Evolutionary conservation across 2,113 vertebrate genomes (phyloP).

Genomic region (Larimichthys polyactis): DNA sequence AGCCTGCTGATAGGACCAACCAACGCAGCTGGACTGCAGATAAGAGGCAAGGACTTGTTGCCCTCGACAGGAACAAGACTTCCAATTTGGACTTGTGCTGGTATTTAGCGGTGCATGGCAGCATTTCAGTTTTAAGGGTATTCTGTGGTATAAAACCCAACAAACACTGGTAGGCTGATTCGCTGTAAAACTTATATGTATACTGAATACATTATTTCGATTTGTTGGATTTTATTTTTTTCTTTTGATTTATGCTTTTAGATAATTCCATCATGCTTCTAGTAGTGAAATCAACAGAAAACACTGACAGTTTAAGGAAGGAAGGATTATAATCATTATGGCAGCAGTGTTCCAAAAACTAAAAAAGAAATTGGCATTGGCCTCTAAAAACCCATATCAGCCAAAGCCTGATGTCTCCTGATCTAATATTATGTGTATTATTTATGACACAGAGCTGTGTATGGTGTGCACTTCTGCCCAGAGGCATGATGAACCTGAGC

Average conservation of each 20-base stretch:
- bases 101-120: neutral
- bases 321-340: neutral
- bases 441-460: slow-evolving; percentile 49
- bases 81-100: slow-evolving; percentile 43
- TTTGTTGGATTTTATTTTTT: neutral
- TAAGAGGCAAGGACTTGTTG: slow-evolving; percentile 83
- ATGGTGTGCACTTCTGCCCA: slow-evolving; percentile 27
- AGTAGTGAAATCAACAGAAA: neutral
- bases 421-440: slow-evolving; percentile 46
- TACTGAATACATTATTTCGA: too few relatives aligned
- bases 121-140: neutral
- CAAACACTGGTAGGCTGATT: neutral
- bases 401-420: neutral
- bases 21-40: slow-evolving; percentile 77
- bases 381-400: slow-evolving; percentile 4
- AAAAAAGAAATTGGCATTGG: neutral
- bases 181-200: too few relatives aligned
- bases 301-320: neutral
- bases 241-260: neutral
- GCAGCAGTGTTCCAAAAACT: neutral
- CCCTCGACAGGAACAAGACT: slow-evolving; percentile 72
- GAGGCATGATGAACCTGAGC: slow-evolving; percentile 40
- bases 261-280: neutral
- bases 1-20: slow-evolving; percentile 75
- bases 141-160: neutral